Conservation (phyloP, 2,797 vertebrate species). For the Scyliorhinus canicula region DNA sequence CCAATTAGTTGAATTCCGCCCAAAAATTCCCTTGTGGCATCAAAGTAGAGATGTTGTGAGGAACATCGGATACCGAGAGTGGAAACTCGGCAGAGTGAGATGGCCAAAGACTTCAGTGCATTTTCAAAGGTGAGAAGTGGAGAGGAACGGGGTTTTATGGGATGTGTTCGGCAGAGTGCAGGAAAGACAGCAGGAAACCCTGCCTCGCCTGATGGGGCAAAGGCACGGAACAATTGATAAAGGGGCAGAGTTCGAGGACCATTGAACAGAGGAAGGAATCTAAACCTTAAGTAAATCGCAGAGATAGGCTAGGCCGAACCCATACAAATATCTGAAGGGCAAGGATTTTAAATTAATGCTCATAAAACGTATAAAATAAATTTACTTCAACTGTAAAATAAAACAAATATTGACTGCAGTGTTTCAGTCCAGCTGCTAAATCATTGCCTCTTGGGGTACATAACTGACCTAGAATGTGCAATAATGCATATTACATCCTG, state of each 20-base stretch:
- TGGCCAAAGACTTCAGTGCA: not conserved
- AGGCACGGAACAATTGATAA: not conserved
- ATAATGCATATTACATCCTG: conserved; percentile 29
- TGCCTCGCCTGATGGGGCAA: not conserved
- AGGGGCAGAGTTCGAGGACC: not conserved
- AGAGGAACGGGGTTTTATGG: not conserved
- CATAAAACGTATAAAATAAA: conserved; percentile 33
- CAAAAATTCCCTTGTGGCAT: not conserved
- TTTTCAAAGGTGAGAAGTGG: not conserved
- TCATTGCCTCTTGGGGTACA: not conserved
- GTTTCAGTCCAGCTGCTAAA: conserved; percentile 12
- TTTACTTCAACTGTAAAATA: conserved; percentile 28
- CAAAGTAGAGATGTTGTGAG: not conserved
- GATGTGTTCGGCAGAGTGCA: too few relatives aligned
- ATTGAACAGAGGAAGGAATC: too few relatives aligned
- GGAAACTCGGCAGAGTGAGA: not conserved
- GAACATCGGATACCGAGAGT: not conserved
- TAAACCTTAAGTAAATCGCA: not conserved
- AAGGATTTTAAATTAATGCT: conserved; percentile 31
- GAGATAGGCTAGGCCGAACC: not conserved
- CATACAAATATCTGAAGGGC: not conserved
- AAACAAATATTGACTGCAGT: conserved; percentile 37
- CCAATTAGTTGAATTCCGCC: too few relatives aligned
- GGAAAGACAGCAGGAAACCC: not conserved
- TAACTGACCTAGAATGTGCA: conserved; percentile 24